phyloP scores from a whole-genome alignment of 2,888 invertebrate genomes.

The Caradrina kadenii region DNA sequence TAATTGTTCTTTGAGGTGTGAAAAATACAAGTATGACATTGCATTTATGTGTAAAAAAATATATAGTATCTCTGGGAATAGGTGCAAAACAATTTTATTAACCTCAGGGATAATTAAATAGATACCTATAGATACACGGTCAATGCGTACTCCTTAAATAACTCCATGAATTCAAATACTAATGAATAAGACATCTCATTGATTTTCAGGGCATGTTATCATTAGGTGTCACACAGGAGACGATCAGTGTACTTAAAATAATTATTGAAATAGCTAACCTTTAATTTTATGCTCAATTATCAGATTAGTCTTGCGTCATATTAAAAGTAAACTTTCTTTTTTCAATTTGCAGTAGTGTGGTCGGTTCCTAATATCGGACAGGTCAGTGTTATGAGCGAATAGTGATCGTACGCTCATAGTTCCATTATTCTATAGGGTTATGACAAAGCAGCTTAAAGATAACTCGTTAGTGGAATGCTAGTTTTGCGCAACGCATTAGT shows the following conservation, averaged over 20 bases:
- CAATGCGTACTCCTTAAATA: background rate
- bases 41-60: too few species aligned
- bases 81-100: too few species aligned
- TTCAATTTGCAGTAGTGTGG: constrained; percentile 36
- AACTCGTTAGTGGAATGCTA: constrained; percentile 78
- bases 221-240: background rate
- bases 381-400: constrained; percentile 73
- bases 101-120: too few species aligned
- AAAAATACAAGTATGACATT: too few species aligned
- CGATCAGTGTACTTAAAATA: background rate
- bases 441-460: constrained; percentile 87
- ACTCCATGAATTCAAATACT: background rate
- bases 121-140: too few species aligned
- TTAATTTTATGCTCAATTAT: too few species aligned
- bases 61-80: too few species aligned
- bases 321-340: background rate
- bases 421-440: constrained; percentile 77
- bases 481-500: constrained; percentile 65
- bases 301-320: background rate
- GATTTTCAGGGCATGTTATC: background rate
- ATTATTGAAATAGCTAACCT: background rate
- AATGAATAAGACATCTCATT: background rate
- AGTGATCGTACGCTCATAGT: constrained; percentile 70
- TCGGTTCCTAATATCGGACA: constrained; percentile 48
- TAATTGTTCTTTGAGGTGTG: background rate